Percentiles rank a stretch among this genome's conserved stretches.
Evolutionary conservation across 1,140 invertebrate genomes (phyloP).

Genomic region (Drusus annulatus): DNA sequence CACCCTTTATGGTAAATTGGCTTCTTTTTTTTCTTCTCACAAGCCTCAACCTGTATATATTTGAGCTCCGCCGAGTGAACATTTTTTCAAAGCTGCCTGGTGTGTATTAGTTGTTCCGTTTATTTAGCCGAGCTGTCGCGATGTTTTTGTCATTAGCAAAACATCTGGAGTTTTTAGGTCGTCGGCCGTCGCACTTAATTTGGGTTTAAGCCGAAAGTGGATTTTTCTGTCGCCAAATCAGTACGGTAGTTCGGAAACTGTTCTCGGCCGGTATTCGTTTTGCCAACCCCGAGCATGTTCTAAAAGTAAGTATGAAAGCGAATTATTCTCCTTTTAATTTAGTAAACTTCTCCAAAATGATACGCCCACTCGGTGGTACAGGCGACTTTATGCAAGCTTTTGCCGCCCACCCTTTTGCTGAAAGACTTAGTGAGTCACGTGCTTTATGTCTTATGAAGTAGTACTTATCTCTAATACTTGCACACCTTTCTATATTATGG

Average conservation of each 20-base stretch:
- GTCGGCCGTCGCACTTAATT: constrained; percentile 24
- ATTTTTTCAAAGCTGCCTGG: no score
- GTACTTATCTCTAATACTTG: not conserved
- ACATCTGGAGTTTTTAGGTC: constrained; percentile 34
- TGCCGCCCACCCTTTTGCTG: not conserved
- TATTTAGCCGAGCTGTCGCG: constrained; percentile 10
- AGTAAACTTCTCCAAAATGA: not conserved
- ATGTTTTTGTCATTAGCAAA: constrained; percentile 25
- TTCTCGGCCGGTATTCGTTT: no score
- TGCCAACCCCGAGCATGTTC: not conserved
- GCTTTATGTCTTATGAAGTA: not conserved
- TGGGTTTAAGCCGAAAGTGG: not conserved
- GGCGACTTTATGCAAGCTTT: not conserved
- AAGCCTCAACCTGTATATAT: no score
- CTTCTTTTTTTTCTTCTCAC: no score
- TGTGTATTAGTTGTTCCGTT: not conserved
- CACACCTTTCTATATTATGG: no score
- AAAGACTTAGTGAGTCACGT: constrained; percentile 2
- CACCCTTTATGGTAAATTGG: no score
- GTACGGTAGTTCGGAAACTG: no score
- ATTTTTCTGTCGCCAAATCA: no score
- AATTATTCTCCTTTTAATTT: not conserved
- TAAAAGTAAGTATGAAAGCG: not conserved
- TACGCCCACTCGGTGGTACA: constrained; percentile 6
- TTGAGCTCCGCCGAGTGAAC: no score